Evolutionary conservation across 2,888 invertebrate genomes (phyloP).

Genomic region (Scaptomyza flava): DNA sequence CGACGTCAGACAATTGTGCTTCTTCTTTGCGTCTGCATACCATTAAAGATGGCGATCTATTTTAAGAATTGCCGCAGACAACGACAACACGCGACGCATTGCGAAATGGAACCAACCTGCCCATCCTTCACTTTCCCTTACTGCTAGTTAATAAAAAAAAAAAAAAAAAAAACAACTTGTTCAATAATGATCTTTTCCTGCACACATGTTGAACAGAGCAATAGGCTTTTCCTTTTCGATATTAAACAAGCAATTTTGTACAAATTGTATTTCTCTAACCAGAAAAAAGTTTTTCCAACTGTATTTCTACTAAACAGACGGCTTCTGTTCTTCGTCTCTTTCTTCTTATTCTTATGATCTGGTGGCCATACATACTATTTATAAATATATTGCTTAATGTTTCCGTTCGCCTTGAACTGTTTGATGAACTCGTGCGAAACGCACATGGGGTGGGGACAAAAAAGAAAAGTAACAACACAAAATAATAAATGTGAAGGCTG

Average conservation of each 20-base stretch:
- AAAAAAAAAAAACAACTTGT: too few species aligned
- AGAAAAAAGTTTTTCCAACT: constrained; percentile 34
- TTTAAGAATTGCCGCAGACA: constrained; percentile 66
- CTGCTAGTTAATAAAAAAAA: too few species aligned
- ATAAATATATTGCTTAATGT: constrained; percentile 74
- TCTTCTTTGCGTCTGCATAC: constrained; percentile 77
- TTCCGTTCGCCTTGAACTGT: constrained; percentile 79
- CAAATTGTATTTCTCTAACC: background rate
- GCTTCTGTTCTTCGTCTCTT: constrained; percentile 9
- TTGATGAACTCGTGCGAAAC: constrained; percentile 64
- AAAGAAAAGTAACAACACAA: background rate
- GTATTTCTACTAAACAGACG: constrained; percentile 19
- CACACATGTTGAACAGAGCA: constrained; percentile 14
- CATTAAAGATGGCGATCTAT: constrained; percentile 75
- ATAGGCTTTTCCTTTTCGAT: constrained; percentile 29
- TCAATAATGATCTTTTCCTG: background rate
- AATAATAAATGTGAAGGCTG: constrained; percentile 1
- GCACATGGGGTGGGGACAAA: constrained; percentile 4
- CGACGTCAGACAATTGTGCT: constrained; percentile 69
- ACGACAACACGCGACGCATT: constrained; percentile 52
- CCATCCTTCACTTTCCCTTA: background rate
- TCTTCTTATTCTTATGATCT: constrained; percentile 10
- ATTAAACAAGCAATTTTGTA: constrained; percentile 24
- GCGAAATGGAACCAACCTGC: constrained; percentile 55
- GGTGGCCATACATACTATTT: constrained; percentile 60